Evolutionary conservation across 1,140 invertebrate genomes (phyloP).

Genomic region (Drosophila pruinosa): DNA sequence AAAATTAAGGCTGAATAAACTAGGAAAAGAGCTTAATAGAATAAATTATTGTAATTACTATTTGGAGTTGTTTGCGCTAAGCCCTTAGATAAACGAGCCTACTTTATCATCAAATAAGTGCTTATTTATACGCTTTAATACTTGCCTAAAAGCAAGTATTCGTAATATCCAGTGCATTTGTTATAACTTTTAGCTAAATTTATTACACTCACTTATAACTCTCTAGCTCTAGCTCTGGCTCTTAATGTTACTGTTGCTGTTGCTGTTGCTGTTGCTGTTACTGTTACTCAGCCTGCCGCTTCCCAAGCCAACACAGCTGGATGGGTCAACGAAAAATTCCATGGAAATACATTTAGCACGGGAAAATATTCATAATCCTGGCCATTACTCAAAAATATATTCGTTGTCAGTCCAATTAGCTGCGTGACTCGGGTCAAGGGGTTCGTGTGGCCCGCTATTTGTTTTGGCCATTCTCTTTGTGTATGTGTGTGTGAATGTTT

Average conservation of each 20-base stretch:
- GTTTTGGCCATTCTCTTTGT: slow-evolving; percentile 62
- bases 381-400: slow-evolving; percentile 77
- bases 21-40: slow-evolving; percentile 32
- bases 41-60: slow-evolving; percentile 51
- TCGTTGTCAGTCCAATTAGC: slow-evolving; percentile 79
- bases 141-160: slow-evolving; percentile 15
- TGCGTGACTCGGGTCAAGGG: slow-evolving; percentile 76
- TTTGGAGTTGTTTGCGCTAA: slow-evolving; percentile 8
- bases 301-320: slow-evolving; percentile 15
- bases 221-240: slow-evolving; percentile 10
- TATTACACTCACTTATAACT: slow-evolving; percentile 37
- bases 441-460: slow-evolving; percentile 62
- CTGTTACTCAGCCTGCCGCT: neutral
- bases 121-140: slow-evolving; percentile 46
- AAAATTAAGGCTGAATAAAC: neutral
- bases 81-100: slow-evolving; percentile 28
- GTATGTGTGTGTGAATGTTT: slow-evolving; percentile 19
- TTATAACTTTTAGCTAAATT: slow-evolving; percentile 43
- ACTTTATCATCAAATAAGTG: slow-evolving; percentile 45
- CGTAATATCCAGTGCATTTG: slow-evolving; percentile 38
- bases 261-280: neutral
- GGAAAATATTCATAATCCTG: slow-evolving; percentile 69
- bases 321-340: slow-evolving; percentile 34
- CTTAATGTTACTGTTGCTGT: slow-evolving; percentile 5
- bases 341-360: slow-evolving; percentile 47